Base-by-base conservation (phyloP, 2,797 vertebrate species). In the Catostomus latipinnis region DNA sequence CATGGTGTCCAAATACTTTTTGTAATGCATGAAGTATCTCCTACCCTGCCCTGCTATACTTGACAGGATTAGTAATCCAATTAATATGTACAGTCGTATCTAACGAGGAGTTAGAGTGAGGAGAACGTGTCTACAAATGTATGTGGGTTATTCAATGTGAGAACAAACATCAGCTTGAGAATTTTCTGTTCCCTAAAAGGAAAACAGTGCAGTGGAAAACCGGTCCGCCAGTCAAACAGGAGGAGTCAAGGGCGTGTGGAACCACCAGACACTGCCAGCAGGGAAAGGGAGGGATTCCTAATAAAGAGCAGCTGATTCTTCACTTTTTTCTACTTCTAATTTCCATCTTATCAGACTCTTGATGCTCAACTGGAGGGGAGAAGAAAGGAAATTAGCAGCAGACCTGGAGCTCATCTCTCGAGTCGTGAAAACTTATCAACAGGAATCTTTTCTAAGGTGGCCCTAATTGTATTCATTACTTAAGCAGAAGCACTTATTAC, bases 281-380 rank as follows among this genome's bases (percentile, higher is more conserved):
- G 82, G 73, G 18, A 74, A 12, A 62, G 18, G 14, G 57, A 74
- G 74, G 22, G 65, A 22, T 76, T 80, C 75, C 61, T 82, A 83
- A 82, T 82, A 83, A 82, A 83, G 67, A 57, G 7, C 61, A 69
- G 75, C 52, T 71, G 13, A 74, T 77, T 60, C 50, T 34, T 16
- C 46, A 65, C 12, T 71, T 77, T 34, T 77, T 76, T 65, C 46
- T 54, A n/a, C 34, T 68, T 60, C 71, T 71, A 46, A 75, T 83
- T 80, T 80, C 71, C 77, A n/a, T 67, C 68, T 83, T 81, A 77
- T 84, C 77, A 82, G 81, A 71, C 62, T 76, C 61, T 73, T 53
- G 22, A 80, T 67, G 66, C 73, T 61, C 61, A 76, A 82, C 73
- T 74, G 13, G 14, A 48, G 34, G 46, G 53, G 50, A 9, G n/a